A percentile compares a stretch with the other conserved stretches of the same genome.
Conservation (phyloP, 37 sponge, comb jelly and placozoan species). For the Amphimedon queenslandica region DNA sequence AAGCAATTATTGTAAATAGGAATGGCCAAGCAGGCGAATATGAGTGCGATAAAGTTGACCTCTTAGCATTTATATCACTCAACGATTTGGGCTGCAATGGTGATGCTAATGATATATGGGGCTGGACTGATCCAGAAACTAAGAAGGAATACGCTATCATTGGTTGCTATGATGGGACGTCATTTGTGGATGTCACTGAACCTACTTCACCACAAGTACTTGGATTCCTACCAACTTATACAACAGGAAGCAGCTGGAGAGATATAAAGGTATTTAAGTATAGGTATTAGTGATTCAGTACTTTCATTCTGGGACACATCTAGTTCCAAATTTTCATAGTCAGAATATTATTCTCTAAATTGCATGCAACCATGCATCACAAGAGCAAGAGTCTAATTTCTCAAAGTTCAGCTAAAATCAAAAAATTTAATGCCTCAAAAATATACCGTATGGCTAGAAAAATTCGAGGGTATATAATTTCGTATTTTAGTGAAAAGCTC, state of each 20-base stretch:
- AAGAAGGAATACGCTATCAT: conserved; percentile 54
- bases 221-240: conserved; percentile 58
- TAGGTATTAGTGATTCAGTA: too few species aligned
- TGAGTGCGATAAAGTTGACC: conserved; percentile 64
- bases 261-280: conserved; percentile 71
- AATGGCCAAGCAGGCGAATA: conserved; percentile 59
- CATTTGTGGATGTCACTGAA: conserved; percentile 74
- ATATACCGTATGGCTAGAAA: too few species aligned
- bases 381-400: too few species aligned
- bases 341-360: too few species aligned
- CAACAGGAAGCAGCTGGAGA: conserved; percentile 50
- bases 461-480: too few species aligned
- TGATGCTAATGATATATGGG: conserved; percentile 73
- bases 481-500: too few species aligned
- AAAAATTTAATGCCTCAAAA: too few species aligned
- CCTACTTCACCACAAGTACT: conserved; percentile 43
- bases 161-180: conserved; percentile 60
- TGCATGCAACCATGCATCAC: too few species aligned
- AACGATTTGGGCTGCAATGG: conserved; percentile 38
- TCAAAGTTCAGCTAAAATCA: too few species aligned
- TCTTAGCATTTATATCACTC: conserved; percentile 47
- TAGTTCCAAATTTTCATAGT: too few species aligned
- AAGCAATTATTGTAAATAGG: not conserved
- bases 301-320: too few species aligned
- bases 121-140: conserved; percentile 72